These are phyloP conservation scores for Bombus soroeensis DNA, from an alignment of 1,140 invertebrate species.

Conservation along the genomic window DNA sequence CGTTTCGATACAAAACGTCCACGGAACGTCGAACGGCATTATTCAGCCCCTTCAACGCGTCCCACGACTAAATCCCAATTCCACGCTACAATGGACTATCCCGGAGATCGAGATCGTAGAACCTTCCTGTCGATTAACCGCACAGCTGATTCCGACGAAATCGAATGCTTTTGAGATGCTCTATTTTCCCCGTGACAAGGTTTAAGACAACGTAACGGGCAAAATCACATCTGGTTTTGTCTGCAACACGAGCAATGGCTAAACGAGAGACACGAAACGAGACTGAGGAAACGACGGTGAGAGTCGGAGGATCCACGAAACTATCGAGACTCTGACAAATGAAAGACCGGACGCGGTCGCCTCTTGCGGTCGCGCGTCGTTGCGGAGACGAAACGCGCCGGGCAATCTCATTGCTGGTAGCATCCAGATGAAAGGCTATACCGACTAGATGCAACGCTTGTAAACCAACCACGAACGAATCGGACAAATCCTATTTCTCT, in stretches of 20 bases:
- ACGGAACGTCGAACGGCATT: slow-evolving; percentile 15
- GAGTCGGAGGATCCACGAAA: neutral
- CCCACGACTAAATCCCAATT: slow-evolving; percentile 2
- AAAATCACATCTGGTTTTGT: neutral
- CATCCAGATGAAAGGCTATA: slow-evolving; percentile 27
- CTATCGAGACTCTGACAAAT: slow-evolving; percentile 40
- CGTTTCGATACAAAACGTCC: neutral
- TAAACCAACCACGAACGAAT: slow-evolving; percentile 36
- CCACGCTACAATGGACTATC: neutral
- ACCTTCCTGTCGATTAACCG: slow-evolving; percentile 18
- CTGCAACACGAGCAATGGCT: neutral
- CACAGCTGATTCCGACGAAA: neutral
- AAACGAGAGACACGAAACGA: neutral
- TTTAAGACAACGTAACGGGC: neutral
- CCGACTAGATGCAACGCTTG: neutral
- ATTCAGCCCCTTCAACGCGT: neutral
- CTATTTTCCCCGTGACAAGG: neutral
- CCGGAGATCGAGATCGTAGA: neutral
- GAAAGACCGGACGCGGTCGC: slow-evolving; percentile 41
- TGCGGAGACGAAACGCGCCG: slow-evolving; percentile 20
- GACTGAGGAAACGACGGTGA: neutral
- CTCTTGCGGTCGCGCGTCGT: slow-evolving; percentile 36
- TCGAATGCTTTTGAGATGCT: neutral
- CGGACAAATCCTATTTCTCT: slow-evolving; percentile 53
- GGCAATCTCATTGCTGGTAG: slow-evolving; percentile 54